Evolutionary conservation across 2,113 vertebrate genomes (phyloP), one percentile per base, ranked within the genome.

Genomic region (Oryzias woworae): DNA sequence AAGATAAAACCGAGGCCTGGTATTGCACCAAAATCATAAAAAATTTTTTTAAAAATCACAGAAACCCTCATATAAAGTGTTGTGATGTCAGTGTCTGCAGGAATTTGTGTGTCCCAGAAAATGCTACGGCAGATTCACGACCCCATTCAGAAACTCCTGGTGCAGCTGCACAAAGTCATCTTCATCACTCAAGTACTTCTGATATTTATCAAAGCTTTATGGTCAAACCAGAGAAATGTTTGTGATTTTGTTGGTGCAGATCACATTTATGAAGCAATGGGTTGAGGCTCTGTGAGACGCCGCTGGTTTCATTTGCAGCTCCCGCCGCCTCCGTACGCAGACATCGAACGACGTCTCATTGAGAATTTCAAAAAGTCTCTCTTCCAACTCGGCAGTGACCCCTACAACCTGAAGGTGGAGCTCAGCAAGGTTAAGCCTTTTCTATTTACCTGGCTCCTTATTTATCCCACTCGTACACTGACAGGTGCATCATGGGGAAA

Each of bases 141-240:
- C 80, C 95, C 95, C 26, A 89, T 95, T 76, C 93, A 96, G 83
- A 92, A 91, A 83, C 93, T 97, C 66, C 88, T 97, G 43, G 76
- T 91, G 73, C 94, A 96, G 81, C 91, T 97, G 67, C 95, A 98
- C 84, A 96, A 96, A 90, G 91, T 98, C 69, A 89, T 98, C 75
- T 96, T 92, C 71, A 93, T 96, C 84, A 92, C 92, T 48, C 94
- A 95, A 89, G 95, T 96, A 82, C 42, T 7, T 26, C 15, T 15
- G 2, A 0, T 18, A 5, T 4, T 51, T 3, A 28, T 22, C n/a
- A 49, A 28, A 46, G 20, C 0, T 7, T 45, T 53, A 22, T 2
- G 48, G 45, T 44, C 36, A 43, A 46, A 62, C 15, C 51, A 56
- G 28, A 18, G n/a, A 5, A 20, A 14, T 14, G 1, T n/a, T 14